Evolutionary conservation across 1,140 invertebrate species (phyloP), one percentile per base, ranked within the genome.

Genomic region (Papilio glaucus): DNA sequence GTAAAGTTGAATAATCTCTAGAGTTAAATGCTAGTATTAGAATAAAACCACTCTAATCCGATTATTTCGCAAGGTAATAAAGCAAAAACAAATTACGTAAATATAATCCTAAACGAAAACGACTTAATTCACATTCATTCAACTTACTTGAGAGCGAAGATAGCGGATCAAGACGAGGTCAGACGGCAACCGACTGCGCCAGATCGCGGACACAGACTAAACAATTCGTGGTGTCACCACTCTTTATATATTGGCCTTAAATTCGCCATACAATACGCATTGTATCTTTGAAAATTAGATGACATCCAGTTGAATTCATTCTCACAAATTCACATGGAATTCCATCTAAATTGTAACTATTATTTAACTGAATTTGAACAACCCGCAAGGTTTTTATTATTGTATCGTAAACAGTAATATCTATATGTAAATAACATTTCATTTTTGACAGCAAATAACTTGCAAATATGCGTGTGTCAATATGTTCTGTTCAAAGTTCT

Each of bases 151-250:
- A 75, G 69, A 67, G 39, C 62, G 68, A 33, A 69, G 72, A 67
- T 72, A 71, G 74, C 53, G 71, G 72, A 67, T 69, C 15, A 49
- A 61, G 68, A 65, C 81, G 72, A 80, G 79, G 83, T 82, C 78
- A 83, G 69, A 63, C 67, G 76, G 80, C 88, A 86, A 89, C 88
- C 85, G 84, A 80, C 84, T 84, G 79, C 74, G 67, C 76, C 79
- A 72, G 72, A 76, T 80, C 81, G 80, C 83, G 77, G 69, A 72
- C 72, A 81, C 83, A 82, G 83, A 91, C 87, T 91, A 89, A 89
- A 85, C 87, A 82, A 80, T 84, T 82, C 83, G 84, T 85, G 86
- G 82, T 79, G 86, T 87, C 76, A 68, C 57, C 77, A 82, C 73
- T 78, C 79, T 86, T 89, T 90, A 85, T 90, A 84, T 80, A 85